Percentiles rank a stretch among this genome's conserved stretches.
Evolutionary conservation across 1,140 invertebrate genomes (phyloP).

Genomic region (Fragariocoptes setiger): DNA sequence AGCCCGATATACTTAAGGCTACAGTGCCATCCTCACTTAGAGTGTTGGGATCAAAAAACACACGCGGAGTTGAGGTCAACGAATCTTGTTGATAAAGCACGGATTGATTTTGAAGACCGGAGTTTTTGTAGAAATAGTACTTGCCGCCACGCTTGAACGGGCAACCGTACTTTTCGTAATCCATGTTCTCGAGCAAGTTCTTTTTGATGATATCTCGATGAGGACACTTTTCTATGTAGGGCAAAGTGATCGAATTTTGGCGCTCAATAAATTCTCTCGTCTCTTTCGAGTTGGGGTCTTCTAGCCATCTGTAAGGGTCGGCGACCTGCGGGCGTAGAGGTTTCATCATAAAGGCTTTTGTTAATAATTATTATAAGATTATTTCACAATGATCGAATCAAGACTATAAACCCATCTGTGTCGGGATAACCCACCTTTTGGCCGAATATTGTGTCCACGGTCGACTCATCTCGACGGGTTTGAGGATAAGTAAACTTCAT

Average conservation of each 20-base stretch:
- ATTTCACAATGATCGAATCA: too few relatives aligned
- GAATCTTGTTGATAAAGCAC: slow-evolving; percentile 66
- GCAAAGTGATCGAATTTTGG: slow-evolving; percentile 58
- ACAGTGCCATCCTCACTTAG: slow-evolving; percentile 74
- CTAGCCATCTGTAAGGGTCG: slow-evolving; percentile 86
- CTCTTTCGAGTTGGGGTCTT: slow-evolving; percentile 69
- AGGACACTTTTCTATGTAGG: slow-evolving; percentile 44
- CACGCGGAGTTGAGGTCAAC: slow-evolving; percentile 36
- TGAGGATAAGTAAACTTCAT: too few relatives aligned
- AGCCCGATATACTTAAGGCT: slow-evolving; percentile 37
- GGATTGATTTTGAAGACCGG: slow-evolving; percentile 83
- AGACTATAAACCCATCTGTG: too few relatives aligned
- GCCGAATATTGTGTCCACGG: too few relatives aligned
- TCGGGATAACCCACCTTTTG: too few relatives aligned
- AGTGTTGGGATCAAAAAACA: slow-evolving; percentile 83
- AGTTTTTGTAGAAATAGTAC: slow-evolving; percentile 78
- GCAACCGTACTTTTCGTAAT: slow-evolving; percentile 76
- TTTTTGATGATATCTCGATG: slow-evolving; percentile 29
- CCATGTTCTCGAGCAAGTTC: slow-evolving; percentile 54
- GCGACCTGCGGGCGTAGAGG: slow-evolving; percentile 35
- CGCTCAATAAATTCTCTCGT: slow-evolving; percentile 65
- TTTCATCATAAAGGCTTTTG: neutral
- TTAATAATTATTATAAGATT: too few relatives aligned
- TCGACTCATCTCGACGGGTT: too few relatives aligned
- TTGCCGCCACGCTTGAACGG: slow-evolving; percentile 43